Percentiles rank a stretch among this genome's conserved stretches.
Conservation (phyloP, 2,888 invertebrate species). For the Platerodrilus igneus region DNA sequence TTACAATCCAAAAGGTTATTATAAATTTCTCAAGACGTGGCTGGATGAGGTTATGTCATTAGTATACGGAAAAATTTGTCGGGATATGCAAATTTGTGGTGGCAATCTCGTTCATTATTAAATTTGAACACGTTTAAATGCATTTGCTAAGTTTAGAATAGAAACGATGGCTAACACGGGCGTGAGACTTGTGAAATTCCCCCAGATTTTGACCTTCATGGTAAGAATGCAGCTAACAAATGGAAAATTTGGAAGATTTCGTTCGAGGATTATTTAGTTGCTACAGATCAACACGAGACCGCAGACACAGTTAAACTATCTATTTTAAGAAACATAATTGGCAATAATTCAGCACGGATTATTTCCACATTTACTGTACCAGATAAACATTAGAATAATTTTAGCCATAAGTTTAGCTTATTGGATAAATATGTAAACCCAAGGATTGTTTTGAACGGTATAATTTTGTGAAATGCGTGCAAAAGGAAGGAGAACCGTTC, state of each 20-base stretch:
- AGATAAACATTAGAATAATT: conserved; percentile 9
- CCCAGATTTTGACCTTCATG: conserved; percentile 29
- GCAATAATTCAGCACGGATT: conserved; percentile 23
- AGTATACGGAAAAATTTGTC: no score
- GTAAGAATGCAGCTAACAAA: conserved; percentile 26
- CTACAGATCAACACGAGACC: conserved; percentile 24
- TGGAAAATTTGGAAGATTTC: conserved; percentile 29
- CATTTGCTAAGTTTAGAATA: no score
- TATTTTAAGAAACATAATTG: conserved; percentile 27
- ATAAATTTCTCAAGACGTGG: no score
- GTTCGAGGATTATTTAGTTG: conserved; percentile 16
- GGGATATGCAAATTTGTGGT: no score
- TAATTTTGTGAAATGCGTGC: conserved; percentile 26
- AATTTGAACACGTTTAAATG: no score
- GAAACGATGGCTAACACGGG: no score
- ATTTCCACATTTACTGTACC: conserved; percentile 14
- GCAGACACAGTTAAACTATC: conserved; percentile 23
- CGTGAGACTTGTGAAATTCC: no score
- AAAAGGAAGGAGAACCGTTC: conserved; percentile 28
- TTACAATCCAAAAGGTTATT: no score
- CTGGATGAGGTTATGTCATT: no score
- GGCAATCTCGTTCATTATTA: no score
- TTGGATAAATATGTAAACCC: conserved; percentile 29
- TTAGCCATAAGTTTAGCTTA: conserved; percentile 11
- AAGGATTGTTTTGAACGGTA: conserved; percentile 28